These are phyloP conservation scores for Zosterops pallidus DNA, from an alignment of 2,113 vertebrate genomes.

Conservation along the genomic window DNA sequence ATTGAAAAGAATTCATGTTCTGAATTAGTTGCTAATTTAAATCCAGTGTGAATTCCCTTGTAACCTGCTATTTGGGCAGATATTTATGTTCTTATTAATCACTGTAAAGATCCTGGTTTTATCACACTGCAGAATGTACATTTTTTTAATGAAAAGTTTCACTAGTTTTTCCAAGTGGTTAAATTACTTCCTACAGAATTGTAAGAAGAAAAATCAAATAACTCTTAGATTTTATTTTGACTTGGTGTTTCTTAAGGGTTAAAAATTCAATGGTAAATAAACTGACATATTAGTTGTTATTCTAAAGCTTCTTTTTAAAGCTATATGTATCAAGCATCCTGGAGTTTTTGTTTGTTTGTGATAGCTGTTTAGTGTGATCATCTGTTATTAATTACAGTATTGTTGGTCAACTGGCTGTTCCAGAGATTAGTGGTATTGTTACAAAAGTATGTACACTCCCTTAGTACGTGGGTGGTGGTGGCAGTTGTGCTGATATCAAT, in stretches of 20 bases:
- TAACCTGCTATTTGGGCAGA: neutral
- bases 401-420: constrained; percentile 35
- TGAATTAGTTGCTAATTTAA: constrained; percentile 10
- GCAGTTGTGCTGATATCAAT: neutral
- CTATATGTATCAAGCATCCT: neutral
- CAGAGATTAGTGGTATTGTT: constrained; percentile 44
- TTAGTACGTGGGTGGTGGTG: constrained; percentile 30
- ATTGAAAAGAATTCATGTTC: neutral
- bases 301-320: neutral
- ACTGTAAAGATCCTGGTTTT: neutral
- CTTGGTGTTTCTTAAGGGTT: neutral
- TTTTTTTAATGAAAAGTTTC: neutral
- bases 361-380: constrained; percentile 13
- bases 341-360: constrained; percentile 15
- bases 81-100: neutral
- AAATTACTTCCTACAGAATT: neutral
- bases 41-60: neutral
- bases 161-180: neutral
- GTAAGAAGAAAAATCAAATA: neutral
- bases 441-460: constrained; percentile 44
- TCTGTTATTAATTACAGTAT: constrained; percentile 58
- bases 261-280: neutral
- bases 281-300: neutral
- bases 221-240: neutral
- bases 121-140: neutral